Base-by-base conservation (phyloP, 2,113 vertebrate species). In the Psilopsiagon aurifrons region DNA sequence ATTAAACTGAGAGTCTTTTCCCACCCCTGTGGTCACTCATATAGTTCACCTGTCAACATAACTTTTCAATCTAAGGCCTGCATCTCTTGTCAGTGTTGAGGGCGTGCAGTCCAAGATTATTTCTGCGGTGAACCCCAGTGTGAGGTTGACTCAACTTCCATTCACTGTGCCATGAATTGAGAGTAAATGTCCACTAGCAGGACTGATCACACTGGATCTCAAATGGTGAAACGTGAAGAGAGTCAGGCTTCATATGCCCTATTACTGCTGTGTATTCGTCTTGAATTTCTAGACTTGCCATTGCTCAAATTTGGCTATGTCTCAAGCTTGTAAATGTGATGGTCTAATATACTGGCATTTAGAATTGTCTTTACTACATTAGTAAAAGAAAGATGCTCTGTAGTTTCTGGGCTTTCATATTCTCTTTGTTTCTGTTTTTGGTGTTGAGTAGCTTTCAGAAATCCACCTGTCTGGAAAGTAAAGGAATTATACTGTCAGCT, bases 391-490 rank as follows among this genome's bases (percentile, higher is more conserved):
- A 64, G 52, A 22, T 90, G 13, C 10, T 49, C 11, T 67, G 12
- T 28, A 27, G 55, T 71, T 82, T 74, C 78, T 77, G 23, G 28
- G 22, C 29, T 74, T 57, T 92, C 9, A 75, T 94, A 89, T 84
- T 67, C 13, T 90, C 13, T 66, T 68, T 92, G 3, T 94, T 97
- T 94, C 84, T 70, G 8, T 86, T 97, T 85, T 74, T 92, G 29
- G 71, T 93, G 79, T 71, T 73, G 82, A 96, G 57, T 66, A 47
- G 6, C 17, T 41, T 79, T 90, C 91, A 95, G 44, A 85, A 81
- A 94, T 46, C 44, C 37, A 78, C 6, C 25, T 82, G 10, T 90
- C 24, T 83, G 91, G 19, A 92, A 97, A 91, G 35, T 76, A 84
- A 86, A 96, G 52, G 64, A 77, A 84, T 92, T 89, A 77, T 10